Evolutionary conservation across 2,888 invertebrate species (phyloP).

Genomic region (Eueremaeus valkanovi): DNA sequence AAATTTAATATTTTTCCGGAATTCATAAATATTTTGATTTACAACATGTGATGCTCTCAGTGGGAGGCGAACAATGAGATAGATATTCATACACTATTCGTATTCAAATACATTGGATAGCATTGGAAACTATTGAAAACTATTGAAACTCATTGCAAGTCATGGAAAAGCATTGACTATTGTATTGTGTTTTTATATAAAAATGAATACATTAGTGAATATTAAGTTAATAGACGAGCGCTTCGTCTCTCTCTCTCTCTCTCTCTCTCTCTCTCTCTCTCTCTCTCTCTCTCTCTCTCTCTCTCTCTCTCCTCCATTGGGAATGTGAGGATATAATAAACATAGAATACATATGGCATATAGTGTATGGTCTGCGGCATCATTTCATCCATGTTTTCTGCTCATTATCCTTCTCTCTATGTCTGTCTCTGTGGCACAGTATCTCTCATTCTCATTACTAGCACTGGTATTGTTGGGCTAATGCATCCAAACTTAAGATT

Average conservation of each 20-base stretch:
- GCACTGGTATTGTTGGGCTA: conserved; percentile 25
- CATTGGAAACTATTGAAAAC: not conserved
- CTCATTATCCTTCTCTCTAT: conserved; percentile 28
- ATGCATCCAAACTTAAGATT: conserved; percentile 29
- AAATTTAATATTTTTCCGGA: conserved; percentile 18
- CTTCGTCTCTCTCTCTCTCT: not conserved
- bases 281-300: not conserved
- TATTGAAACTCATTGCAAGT: not conserved
- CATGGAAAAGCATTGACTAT: not conserved
- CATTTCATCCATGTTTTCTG: conserved; percentile 31
- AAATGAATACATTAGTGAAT: conserved; percentile 12
- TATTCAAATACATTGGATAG: not conserved
- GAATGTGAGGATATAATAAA: conserved; percentile 18
- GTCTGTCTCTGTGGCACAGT: too few relatives aligned
- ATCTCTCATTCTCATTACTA: conserved; percentile 26
- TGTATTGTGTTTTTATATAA: conserved; percentile 3
- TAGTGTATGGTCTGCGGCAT: conserved; percentile 31
- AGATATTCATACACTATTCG: not conserved
- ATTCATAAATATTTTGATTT: conserved; percentile 32
- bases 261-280: not conserved
- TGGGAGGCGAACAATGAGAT: not conserved
- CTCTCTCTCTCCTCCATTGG: not conserved
- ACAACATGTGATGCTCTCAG: conserved; percentile 22
- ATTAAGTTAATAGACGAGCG: conserved; percentile 28
- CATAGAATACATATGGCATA: not conserved